Evolutionary conservation across 2,113 vertebrate species (phyloP).

Genomic region (Asarcornis scutulata): DNA sequence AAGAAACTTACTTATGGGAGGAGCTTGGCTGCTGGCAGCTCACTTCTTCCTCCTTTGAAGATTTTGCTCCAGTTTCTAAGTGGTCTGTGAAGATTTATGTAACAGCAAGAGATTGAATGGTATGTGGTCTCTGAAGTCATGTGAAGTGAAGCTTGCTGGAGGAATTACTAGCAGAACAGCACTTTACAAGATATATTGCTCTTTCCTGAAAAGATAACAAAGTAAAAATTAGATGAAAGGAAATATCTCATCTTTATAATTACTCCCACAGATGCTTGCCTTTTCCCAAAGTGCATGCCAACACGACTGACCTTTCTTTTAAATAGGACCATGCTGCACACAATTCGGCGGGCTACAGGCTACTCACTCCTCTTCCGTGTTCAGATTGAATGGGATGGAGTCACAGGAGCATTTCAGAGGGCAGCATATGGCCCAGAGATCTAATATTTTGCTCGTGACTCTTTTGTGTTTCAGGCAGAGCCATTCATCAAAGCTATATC

Average conservation of each 20-base stretch:
- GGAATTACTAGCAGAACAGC: not conserved
- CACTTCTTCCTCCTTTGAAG: not conserved
- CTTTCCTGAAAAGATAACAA: conserved; percentile 8
- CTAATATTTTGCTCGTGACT: not conserved
- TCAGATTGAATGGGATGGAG: not conserved
- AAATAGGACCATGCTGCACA: rapidly evolving
- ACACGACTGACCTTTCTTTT: not conserved
- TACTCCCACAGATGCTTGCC: not conserved
- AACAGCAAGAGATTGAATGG: not conserved
- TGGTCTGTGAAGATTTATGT: not conserved
- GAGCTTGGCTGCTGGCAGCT: not conserved
- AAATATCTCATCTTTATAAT: not conserved
- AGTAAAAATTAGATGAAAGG: not conserved
- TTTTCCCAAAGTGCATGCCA: not conserved
- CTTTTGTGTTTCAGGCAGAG: not conserved
- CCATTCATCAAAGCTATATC: not conserved
- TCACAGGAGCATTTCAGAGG: not conserved
- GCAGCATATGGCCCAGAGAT: not conserved
- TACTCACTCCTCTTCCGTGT: not conserved
- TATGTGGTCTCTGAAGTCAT: not conserved
- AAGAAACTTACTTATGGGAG: conserved; percentile 6
- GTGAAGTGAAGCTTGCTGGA: not conserved
- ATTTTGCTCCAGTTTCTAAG: not conserved
- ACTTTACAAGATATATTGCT: not conserved
- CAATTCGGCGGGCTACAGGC: not conserved